Conservation (phyloP, 2,797 vertebrate species). For the Acropternis orthonyx region DNA sequence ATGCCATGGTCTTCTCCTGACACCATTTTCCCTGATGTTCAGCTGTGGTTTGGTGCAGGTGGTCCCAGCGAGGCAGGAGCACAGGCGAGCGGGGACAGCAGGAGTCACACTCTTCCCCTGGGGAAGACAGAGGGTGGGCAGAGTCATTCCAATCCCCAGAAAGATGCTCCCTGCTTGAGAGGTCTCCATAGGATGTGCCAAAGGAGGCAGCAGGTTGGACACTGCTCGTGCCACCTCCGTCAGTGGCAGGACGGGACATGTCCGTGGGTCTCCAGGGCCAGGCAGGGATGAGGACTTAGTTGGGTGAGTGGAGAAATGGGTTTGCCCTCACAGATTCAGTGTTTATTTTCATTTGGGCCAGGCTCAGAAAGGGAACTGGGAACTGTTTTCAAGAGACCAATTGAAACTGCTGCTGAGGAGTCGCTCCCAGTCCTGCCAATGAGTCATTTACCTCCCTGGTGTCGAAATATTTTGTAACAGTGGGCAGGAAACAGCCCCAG, state of each 20-base stretch:
- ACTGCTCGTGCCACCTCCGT: neutral
- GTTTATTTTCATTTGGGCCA: conserved; percentile 25
- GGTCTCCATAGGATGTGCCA: neutral
- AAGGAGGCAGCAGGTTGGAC: neutral
- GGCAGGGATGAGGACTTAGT: neutral
- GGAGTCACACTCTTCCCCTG: conserved; percentile 70
- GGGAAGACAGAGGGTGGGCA: neutral
- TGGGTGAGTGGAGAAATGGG: neutral
- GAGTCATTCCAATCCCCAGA: rapidly evolving
- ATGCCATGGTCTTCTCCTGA: conserved; percentile 52
- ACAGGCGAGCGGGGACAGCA: neutral
- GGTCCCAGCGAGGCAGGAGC: conserved; percentile 27
- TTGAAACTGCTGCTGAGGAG: neutral
- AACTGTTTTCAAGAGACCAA: neutral
- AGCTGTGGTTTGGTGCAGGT: neutral
- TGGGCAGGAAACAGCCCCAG: neutral
- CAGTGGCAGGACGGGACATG: neutral
- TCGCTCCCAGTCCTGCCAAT: neutral
- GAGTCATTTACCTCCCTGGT: neutral
- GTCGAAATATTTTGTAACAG: neutral
- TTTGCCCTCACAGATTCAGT: neutral
- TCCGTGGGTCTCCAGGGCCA: neutral
- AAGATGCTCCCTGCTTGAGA: neutral
- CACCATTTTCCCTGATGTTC: conserved; percentile 69
- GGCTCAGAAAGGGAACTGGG: conserved; percentile 40